phyloP scores from a whole-genome alignment of 2,797 vertebrate species.

The Eidolon dupreanum region DNA sequence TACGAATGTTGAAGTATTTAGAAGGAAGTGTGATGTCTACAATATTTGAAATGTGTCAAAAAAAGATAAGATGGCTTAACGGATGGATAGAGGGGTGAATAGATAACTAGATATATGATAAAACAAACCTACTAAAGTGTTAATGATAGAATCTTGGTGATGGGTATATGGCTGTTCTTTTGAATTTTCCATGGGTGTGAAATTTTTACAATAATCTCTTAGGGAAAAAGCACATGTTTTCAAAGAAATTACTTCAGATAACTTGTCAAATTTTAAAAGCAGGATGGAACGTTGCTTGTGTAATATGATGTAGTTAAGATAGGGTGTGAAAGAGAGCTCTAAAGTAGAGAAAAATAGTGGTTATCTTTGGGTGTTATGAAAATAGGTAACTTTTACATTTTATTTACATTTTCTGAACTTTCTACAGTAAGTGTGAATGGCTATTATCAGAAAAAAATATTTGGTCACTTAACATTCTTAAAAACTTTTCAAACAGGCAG shows the following conservation, averaged over 20 bases:
- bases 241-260: not conserved
- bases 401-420: slow-evolving; percentile 36
- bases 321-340: not conserved
- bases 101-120: not conserved
- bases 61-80: not conserved
- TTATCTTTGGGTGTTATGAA: not conserved
- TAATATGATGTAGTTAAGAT: not conserved
- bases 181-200: not conserved
- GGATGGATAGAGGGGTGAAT: not conserved
- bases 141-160: not conserved
- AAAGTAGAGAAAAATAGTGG: not conserved
- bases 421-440: not conserved
- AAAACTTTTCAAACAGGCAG: not conserved
- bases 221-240: not conserved
- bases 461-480: not conserved
- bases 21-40: not conserved
- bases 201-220: not conserved
- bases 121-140: not conserved
- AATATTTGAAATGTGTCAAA: not conserved
- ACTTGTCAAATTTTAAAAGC: not conserved
- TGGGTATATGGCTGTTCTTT: not conserved
- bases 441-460: not conserved
- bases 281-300: not conserved
- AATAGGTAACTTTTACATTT: not conserved
- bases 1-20: not conserved